Percentiles rank a stretch among this genome's conserved stretches.
phyloP scores from a whole-genome alignment of 2,888 invertebrate species.

The Cremastinae sp. region DNA sequence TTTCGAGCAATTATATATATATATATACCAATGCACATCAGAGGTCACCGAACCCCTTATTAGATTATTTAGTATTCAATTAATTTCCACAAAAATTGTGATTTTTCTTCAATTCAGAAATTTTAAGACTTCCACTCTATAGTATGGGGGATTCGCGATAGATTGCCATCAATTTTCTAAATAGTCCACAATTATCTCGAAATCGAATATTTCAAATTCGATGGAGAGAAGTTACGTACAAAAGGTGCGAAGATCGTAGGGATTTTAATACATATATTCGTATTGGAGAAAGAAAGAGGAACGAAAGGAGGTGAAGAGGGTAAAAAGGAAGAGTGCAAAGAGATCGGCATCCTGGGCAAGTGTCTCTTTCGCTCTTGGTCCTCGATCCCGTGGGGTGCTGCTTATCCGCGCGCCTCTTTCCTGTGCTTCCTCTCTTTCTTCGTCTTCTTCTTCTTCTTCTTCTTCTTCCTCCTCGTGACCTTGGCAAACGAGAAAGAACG shows the following conservation, averaged over 20 bases:
- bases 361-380: slow-evolving; percentile 36
- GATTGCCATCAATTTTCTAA: no score
- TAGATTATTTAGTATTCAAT: no score
- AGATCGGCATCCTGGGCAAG: slow-evolving; percentile 35
- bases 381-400: slow-evolving; percentile 25
- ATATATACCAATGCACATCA: no score
- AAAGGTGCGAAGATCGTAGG: slow-evolving; percentile 1
- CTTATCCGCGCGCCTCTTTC: slow-evolving; percentile 43
- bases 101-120: no score
- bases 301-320: slow-evolving; percentile 23
- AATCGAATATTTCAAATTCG: not conserved
- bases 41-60: no score
- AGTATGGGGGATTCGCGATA: no score
- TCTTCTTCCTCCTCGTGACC: slow-evolving; percentile 48
- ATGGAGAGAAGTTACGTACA: not conserved
- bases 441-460: slow-evolving; percentile 25
- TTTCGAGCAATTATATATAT: no score
- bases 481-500: slow-evolving; percentile 45
- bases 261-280: no score
- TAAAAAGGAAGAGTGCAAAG: slow-evolving; percentile 29
- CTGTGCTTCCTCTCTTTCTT: slow-evolving; percentile 20
- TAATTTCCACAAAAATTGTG: no score
- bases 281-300: slow-evolving; percentile 10
- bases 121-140: no score
- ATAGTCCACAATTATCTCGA: no score